These are phyloP conservation scores for Spermophilus dauricus DNA, from an alignment of 2,113 vertebrate genomes.

Conservation along the genomic window DNA sequence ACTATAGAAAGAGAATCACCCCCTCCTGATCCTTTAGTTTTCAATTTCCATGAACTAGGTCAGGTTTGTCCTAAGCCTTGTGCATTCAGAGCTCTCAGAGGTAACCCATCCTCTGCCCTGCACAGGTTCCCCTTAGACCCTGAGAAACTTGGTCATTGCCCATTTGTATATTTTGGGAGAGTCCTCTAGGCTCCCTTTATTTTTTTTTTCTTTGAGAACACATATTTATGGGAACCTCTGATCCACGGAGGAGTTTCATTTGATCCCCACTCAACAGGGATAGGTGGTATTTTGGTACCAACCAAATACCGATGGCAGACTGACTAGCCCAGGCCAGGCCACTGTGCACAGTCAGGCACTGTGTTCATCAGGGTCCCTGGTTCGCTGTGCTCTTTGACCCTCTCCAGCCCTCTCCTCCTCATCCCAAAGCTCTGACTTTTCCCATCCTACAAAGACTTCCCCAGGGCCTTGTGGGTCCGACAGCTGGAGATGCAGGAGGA, in stretches of 20 bases:
- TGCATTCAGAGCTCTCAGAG: neutral
- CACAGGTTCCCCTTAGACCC: neutral
- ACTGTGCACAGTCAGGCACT: conserved; percentile 78
- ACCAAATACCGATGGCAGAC: conserved; percentile 70
- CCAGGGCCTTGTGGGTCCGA: fast-evolving
- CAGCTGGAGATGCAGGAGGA: neutral
- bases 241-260: conserved; percentile 46
- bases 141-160: neutral
- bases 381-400: neutral
- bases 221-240: neutral
- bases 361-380: conserved; percentile 69
- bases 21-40: neutral
- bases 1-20: neutral
- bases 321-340: conserved; percentile 78
- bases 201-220: neutral
- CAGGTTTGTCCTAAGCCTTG: neutral
- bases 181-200: neutral
- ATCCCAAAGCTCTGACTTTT: neutral
- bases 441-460: neutral
- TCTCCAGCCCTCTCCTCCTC: neutral
- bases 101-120: neutral
- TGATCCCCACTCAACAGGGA: conserved; percentile 63
- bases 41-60: neutral
- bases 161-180: neutral
- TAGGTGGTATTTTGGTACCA: conserved; percentile 64